Conservation (phyloP, 2,888 invertebrate species). For the Bhutanitis thaidina region DNA sequence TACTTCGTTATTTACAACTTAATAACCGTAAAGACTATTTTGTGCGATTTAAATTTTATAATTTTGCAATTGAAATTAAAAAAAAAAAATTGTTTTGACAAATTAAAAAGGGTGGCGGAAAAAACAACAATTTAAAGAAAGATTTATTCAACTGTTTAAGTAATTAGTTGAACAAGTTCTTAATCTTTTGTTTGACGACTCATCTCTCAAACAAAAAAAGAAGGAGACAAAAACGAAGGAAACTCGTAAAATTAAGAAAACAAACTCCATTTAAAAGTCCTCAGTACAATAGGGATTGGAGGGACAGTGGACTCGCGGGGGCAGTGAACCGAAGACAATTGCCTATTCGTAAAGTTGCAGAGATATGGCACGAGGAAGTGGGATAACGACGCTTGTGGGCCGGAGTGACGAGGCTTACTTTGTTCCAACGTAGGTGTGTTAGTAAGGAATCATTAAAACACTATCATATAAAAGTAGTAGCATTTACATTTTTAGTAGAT, state of each 20-base stretch:
- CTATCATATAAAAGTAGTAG: no score
- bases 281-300: conserved; percentile 29
- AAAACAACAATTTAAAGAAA: background rate
- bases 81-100: background rate
- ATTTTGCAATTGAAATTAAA: no score
- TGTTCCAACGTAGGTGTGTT: conserved; percentile 21
- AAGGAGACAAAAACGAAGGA: conserved; percentile 25
- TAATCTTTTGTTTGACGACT: conserved; percentile 12
- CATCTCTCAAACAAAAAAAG: conserved; percentile 14
- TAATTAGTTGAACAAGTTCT: conserved; percentile 14
- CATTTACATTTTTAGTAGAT: no score
- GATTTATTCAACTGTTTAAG: conserved; percentile 15
- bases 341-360: conserved; percentile 47
- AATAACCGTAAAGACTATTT: no score
- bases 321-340: conserved; percentile 48
- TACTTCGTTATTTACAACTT: no score
- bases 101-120: conserved; percentile 1
- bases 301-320: conserved; percentile 45
- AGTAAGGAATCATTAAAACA: no score
- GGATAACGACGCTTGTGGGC: conserved; percentile 39
- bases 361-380: conserved; percentile 35
- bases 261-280: conserved; percentile 32
- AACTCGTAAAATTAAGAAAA: conserved; percentile 32
- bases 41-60: no score
- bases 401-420: conserved; percentile 33